Evolutionary conservation across 2,888 invertebrate species (phyloP).

Genomic region (Glyphotaelius pellucidus): DNA sequence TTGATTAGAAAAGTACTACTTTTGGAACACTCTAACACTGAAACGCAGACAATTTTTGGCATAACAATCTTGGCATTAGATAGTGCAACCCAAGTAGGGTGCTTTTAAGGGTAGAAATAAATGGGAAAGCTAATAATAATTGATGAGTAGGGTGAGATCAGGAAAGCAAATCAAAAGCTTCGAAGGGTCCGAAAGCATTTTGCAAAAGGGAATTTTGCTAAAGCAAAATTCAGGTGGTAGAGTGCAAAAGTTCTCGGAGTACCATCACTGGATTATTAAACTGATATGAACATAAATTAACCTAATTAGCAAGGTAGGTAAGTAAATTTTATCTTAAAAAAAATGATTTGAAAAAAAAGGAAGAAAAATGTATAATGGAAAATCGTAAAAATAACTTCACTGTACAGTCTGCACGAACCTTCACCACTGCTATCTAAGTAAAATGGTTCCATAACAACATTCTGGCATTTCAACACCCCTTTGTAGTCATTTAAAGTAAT

Average conservation of each 20-base stretch:
- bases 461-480: too few species aligned
- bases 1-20: not conserved
- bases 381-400: too few species aligned
- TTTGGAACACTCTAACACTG: not conserved
- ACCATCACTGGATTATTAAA: too few species aligned
- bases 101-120: not conserved
- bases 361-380: too few species aligned
- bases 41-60: not conserved
- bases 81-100: not conserved
- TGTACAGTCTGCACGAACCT: too few species aligned
- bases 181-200: not conserved
- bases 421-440: too few species aligned
- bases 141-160: conserved; percentile 2
- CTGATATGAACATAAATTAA: too few species aligned
- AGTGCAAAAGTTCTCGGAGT: not conserved
- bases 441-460: too few species aligned
- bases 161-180: not conserved
- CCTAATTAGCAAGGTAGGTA: too few species aligned
- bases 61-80: not conserved
- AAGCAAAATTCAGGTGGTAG: not conserved
- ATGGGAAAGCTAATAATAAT: not conserved
- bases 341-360: too few species aligned
- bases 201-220: not conserved
- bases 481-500: too few species aligned
- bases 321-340: too few species aligned